Conservation (phyloP, 2,113 vertebrate genomes). For the Uria aalge region DNA sequence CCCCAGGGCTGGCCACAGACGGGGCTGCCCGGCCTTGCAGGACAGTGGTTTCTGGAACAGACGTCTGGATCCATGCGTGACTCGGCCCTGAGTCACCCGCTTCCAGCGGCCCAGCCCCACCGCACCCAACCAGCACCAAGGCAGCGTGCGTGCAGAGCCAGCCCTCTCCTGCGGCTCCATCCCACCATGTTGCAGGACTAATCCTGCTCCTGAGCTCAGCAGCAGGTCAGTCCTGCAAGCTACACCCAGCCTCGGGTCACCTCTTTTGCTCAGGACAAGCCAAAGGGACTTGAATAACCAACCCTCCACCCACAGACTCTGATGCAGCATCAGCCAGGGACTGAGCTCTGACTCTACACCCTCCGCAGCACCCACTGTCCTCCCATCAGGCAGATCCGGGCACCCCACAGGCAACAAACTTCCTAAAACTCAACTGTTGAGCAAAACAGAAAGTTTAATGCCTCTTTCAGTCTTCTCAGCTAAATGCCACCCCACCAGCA, state of each 20-base stretch:
- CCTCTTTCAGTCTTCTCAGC: neutral
- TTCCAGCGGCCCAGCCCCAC: neutral
- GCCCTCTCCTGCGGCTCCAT: neutral
- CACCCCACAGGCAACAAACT: neutral
- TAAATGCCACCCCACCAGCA: neutral
- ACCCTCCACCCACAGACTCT: neutral
- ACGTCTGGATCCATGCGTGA: neutral
- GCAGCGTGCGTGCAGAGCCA: neutral
- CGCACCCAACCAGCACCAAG: neutral
- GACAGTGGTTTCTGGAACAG: neutral
- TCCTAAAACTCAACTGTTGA: neutral
- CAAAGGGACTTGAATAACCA: neutral
- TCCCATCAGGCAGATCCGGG: neutral
- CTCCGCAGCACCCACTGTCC: neutral
- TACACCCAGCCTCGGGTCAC: neutral
- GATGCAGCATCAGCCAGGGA: rapidly evolving
- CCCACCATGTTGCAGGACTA: neutral
- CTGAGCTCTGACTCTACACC: rapidly evolving
- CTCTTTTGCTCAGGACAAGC: neutral
- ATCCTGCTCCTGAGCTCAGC: neutral
- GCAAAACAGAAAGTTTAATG: constrained; percentile 39
- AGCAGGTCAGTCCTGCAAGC: neutral
- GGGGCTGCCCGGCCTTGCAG: neutral
- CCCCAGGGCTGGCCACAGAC: rapidly evolving
- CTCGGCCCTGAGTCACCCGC: constrained; percentile 41